Base-by-base conservation (phyloP, 2,888 invertebrate species). In the Amblyjoppa fuscipennis region DNA sequence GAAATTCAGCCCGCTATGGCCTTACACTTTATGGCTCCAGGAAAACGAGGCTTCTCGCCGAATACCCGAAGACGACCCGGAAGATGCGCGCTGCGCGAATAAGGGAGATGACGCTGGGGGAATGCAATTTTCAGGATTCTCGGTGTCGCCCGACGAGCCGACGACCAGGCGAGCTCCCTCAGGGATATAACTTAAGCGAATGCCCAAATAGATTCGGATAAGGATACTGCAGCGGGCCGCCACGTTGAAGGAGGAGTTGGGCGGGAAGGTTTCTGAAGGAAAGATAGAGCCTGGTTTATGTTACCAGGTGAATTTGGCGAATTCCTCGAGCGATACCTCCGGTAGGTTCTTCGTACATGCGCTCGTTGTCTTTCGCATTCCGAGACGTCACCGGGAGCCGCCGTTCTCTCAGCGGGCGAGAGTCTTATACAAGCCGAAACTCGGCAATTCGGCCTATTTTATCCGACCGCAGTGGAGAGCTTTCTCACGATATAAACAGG, bases 121-220 rank as follows among this genome's bases (percentile, higher is more conserved):
- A 93, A 93, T 93, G 92, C 91, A 92, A 93, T 93, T 92, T 92
- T 91, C 91, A 51, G 89, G 89, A 93, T 93, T 92, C 92, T 90
- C 90, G 83, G 69, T 80, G 83, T 61, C 85, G 74, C 87, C 45
- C 56, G 49, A 80, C 76, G 64, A 68, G 74, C 31, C 56, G 70
- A 71, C 70, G 75, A 53, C 75, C 76, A 87, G 89, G 69, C 76
- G 86, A 88, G 66, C 53, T 45, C 45, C 16, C 45, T 45, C 49
- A 68, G 49, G 38, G 49, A 71, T 34, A 64, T 69, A 81, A 85
- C 73, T 77, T 84, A 78, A 83, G 88, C 89, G 89, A 90, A 89
- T 87, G 88, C 85, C 86, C 89, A 90, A 91, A 91, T 92, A 92
- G 92, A 92, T 92, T 92, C 89, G 90, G 90, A 91, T 91, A 91